Conservation (phyloP, 37 sponge, comb jelly and placozoan genomes). For the Bolinopsis microptera region DNA sequence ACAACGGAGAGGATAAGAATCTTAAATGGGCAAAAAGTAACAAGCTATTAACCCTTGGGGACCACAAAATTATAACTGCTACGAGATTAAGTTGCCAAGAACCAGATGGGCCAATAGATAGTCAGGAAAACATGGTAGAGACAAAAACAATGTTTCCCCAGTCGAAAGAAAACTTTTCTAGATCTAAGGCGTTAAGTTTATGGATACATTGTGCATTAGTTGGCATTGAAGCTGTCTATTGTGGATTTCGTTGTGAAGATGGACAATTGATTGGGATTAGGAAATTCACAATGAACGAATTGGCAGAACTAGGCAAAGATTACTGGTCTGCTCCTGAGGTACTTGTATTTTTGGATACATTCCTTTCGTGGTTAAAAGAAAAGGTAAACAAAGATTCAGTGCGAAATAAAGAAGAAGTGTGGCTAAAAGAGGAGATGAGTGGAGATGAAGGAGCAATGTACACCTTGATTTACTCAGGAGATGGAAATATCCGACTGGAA, state of each 20-base stretch:
- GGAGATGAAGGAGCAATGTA: neutral
- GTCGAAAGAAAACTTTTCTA: neutral
- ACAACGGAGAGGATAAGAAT: neutral
- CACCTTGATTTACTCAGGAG: neutral
- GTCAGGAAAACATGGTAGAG: neutral
- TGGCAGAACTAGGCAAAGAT: neutral
- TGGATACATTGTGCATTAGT: conserved; percentile 21
- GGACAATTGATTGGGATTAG: neutral
- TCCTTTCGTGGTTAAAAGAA: neutral
- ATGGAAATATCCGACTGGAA: neutral
- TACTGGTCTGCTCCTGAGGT: neutral
- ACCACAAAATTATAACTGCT: neutral
- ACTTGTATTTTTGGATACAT: conserved; percentile 2
- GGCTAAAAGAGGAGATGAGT: neutral
- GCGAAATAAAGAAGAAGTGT: neutral
- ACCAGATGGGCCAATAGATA: neutral
- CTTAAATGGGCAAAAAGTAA: neutral
- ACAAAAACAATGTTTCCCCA: conserved; percentile 6
- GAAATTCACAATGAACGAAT: neutral
- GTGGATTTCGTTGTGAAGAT: neutral
- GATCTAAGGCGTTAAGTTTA: neutral
- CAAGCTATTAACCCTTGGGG: neutral
- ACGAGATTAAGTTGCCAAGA: neutral
- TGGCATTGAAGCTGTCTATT: conserved; percentile 1
- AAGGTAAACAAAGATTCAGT: neutral